These are phyloP conservation scores for Spinibarbus caldwelli DNA, from an alignment of 2,797 vertebrate species.

Conservation along the genomic window DNA sequence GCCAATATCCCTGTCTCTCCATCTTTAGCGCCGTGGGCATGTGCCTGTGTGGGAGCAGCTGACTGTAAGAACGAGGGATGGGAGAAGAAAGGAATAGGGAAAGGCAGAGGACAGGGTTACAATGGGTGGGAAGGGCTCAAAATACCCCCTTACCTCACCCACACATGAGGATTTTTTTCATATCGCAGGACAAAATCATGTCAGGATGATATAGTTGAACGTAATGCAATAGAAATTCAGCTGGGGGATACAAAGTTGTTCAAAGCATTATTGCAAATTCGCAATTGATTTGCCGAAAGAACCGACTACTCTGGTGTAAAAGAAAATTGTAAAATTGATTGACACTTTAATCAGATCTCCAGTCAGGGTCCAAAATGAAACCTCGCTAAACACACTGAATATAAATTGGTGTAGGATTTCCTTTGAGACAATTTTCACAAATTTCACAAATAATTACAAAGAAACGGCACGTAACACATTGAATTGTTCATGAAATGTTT, in stretches of 20 bases:
- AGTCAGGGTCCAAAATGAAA: not conserved
- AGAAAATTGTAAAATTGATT: not conserved
- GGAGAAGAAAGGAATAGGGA: slow-evolving; percentile 18
- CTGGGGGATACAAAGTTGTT: not conserved
- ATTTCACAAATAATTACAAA: not conserved
- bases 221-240: not conserved
- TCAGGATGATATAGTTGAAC: not conserved
- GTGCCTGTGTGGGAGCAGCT: slow-evolving; percentile 53
- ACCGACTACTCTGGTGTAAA: not conserved
- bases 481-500: not conserved
- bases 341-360: not conserved
- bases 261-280: slow-evolving; percentile 14
- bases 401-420: not conserved
- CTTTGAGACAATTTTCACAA: not conserved
- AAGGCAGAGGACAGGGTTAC: slow-evolving; percentile 34
- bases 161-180: slow-evolving; percentile 1
- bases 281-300: not conserved
- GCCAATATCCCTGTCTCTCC: slow-evolving; percentile 44
- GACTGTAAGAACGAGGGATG: slow-evolving; percentile 34
- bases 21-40: slow-evolving; percentile 51
- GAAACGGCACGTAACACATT: not conserved
- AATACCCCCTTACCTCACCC: slow-evolving; percentile 32
- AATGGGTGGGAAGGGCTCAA: slow-evolving; percentile 20
- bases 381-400: not conserved
- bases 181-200: not conserved